Evolutionary conservation across 1,140 invertebrate genomes (phyloP).

Genomic region (Galendromus occidentalis): DNA sequence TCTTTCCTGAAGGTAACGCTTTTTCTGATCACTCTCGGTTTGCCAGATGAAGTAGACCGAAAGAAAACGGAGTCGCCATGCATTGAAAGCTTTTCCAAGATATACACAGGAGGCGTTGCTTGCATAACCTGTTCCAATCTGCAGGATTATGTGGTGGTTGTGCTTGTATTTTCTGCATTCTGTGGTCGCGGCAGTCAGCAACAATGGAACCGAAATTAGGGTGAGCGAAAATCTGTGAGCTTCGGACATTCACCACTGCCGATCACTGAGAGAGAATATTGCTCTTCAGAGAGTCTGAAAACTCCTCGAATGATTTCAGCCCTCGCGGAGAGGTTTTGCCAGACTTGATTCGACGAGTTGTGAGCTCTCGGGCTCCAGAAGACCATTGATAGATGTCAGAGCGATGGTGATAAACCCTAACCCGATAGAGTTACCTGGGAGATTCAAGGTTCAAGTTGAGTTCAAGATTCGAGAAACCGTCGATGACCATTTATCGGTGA

Average conservation of each 20-base stretch:
- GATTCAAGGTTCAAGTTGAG: background rate
- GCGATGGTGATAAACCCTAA: background rate
- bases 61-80: too few species aligned
- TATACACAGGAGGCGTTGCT: too few species aligned
- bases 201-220: background rate
- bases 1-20: too few species aligned
- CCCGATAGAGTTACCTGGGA: background rate
- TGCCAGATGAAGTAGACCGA: too few species aligned
- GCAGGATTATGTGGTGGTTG: constrained; percentile 6
- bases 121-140: too few species aligned
- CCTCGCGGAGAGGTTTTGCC: constrained; percentile 4
- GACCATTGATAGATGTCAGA: background rate
- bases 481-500: background rate
- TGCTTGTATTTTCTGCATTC: background rate
- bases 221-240: background rate
- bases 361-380: background rate
- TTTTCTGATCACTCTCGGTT: too few species aligned
- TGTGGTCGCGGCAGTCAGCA: background rate
- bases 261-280: background rate
- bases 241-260: background rate
- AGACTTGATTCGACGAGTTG: background rate
- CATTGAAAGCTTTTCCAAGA: too few species aligned
- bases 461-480: background rate
- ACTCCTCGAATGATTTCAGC: background rate
- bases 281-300: background rate